A percentile compares a stretch with the other conserved stretches of the same genome.
Conservation (phyloP, 1,140 invertebrate species). For the Chironomus striatipennis region DNA sequence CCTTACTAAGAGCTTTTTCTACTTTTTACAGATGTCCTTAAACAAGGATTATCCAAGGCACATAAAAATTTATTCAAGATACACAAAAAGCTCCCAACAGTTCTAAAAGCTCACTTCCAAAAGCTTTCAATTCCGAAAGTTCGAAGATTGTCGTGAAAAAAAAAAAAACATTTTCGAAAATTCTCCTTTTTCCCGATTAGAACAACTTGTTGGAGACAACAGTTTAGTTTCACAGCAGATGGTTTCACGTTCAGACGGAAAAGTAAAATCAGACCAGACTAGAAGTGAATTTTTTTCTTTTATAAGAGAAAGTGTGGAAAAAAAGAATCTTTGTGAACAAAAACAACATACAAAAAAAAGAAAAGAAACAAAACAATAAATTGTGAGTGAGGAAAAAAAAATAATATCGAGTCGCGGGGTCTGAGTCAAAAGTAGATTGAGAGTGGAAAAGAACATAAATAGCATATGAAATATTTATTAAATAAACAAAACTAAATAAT, state of each 20-base stretch:
- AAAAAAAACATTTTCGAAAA: background rate
- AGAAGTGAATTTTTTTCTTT: background rate
- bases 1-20: too few species aligned
- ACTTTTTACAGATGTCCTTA: too few species aligned
- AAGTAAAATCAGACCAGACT: background rate
- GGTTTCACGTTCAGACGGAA: background rate
- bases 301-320: background rate
- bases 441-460: too few species aligned
- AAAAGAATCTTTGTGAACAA: too few species aligned
- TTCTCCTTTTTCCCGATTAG: background rate
- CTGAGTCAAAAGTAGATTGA: too few species aligned
- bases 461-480: too few species aligned
- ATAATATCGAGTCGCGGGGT: too few species aligned
- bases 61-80: too few species aligned
- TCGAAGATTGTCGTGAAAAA: background rate
- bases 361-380: background rate
- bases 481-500: too few species aligned
- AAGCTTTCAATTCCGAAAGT: background rate
- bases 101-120: background rate
- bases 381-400: too few species aligned
- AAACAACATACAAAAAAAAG: background rate
- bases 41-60: too few species aligned
- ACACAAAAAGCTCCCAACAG: background rate
- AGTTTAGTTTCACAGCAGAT: slow-evolving; percentile 10
- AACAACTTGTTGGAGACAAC: slow-evolving; percentile 12